Base-by-base conservation (phyloP, 2,888 invertebrate species). In the Sisyra terminalis region DNA sequence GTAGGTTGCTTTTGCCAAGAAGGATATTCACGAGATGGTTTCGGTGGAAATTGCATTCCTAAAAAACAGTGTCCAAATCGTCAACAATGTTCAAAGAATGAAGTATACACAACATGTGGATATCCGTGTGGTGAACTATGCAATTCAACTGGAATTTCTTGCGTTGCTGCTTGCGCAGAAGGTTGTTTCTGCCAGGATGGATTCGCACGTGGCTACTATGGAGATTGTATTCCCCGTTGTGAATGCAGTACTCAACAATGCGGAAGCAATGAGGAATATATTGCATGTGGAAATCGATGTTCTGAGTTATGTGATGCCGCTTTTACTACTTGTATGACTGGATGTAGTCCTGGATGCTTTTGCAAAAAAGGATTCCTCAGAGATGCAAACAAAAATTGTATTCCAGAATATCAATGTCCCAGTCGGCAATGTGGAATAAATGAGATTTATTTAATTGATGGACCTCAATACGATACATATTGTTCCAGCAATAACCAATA, bases 1-100 rank as follows among this genome's bases (percentile, higher is more conserved):
- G 51, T 52, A 39, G 48, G 31, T 18, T 55, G 55, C 40, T 52
- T 52, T 39, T 55, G 54, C 37, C 45, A 40, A 9, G 13, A 46
- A 6, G 53, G 50, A 16, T 55, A 51, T 47, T 54, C 54, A 13
- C 50, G 55, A 36, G 30, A 16, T n/a, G 5, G 38, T 5, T 7
- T 24, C 3, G 24, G 24, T 5, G 48, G 48, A 5, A 32, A 6
- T 3, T 55, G 55, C 38, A 55, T 55, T 39, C 53, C 54, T 6
- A 4, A 16, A 15, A 11, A 13, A 3, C 16, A 37, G 3, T 37
- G 37, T 11, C 17, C 37, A 7, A 37, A 18, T 17, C n/a, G n/a
- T n/a, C 11, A 18, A 17, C 11, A 18, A 9, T 32, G 14, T 14
- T 3, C 4, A 3, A 6, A 5, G 4, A 32, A 32, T 9, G 14